Conservation (phyloP, 2,113 vertebrate species). For the Onychostruthus taczanowskii region DNA sequence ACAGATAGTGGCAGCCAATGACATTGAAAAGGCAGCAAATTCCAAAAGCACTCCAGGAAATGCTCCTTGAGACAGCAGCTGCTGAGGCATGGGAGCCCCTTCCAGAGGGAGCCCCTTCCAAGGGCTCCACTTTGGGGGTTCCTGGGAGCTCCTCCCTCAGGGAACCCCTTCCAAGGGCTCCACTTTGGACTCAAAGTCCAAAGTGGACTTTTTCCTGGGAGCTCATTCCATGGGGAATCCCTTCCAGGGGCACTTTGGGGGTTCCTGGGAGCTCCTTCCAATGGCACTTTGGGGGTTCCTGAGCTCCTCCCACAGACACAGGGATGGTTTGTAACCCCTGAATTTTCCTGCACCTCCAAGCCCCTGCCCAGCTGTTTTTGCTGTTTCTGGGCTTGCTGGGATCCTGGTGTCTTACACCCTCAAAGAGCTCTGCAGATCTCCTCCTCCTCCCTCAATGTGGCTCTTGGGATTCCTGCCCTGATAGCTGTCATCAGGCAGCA, state of each 20-base stretch:
- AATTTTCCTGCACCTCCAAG: background rate
- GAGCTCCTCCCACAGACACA: background rate
- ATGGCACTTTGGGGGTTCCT: no score
- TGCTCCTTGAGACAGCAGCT: background rate
- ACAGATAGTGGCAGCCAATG: background rate
- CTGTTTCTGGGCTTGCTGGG: background rate
- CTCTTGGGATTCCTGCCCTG: background rate
- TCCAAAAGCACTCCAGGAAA: background rate
- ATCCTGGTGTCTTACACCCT: background rate
- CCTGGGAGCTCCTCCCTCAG: background rate
- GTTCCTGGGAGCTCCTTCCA: background rate
- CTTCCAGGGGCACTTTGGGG: background rate
- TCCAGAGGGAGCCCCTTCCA: background rate
- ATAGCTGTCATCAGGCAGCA: background rate
- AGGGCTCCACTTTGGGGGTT: background rate
- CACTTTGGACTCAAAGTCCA: no score
- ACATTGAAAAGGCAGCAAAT: background rate
- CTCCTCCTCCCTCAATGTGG: background rate
- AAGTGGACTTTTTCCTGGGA: no score
- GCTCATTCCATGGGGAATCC: fast-evolving
- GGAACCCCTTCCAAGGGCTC: background rate
- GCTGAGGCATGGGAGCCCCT: background rate
- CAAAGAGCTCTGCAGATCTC: background rate
- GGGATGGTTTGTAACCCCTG: background rate
- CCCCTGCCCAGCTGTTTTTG: background rate